Evolutionary conservation across 2,888 invertebrate species (phyloP).

Genomic region (Sesamia inferens): DNA sequence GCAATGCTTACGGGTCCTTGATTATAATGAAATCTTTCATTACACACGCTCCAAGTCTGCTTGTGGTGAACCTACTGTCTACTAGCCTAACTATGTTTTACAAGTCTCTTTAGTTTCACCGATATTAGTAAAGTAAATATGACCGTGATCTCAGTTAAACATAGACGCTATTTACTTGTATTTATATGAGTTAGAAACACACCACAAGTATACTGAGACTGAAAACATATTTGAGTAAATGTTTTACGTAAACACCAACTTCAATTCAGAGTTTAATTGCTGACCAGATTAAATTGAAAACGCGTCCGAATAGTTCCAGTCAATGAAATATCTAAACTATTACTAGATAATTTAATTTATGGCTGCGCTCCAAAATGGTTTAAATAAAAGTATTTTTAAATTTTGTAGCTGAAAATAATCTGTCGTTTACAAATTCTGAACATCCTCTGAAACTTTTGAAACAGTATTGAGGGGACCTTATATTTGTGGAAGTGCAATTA

Average conservation of each 20-base stretch:
- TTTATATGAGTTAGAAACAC: conserved; percentile 20
- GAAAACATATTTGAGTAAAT: conserved; percentile 20
- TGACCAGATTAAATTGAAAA: conserved; percentile 17
- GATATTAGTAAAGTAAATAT: conserved; percentile 50
- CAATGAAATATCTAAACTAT: background rate
- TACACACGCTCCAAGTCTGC: conserved; percentile 48
- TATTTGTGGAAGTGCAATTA: conserved; percentile 50
- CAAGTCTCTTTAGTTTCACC: conserved; percentile 49
- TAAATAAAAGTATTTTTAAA: too few species aligned
- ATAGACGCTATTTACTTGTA: conserved; percentile 20
- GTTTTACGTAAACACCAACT: conserved; percentile 23
- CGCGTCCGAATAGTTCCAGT: background rate
- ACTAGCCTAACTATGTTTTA: conserved; percentile 50
- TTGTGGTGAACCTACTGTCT: conserved; percentile 38
- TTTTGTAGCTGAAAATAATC: background rate
- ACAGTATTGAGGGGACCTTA: conserved; percentile 31
- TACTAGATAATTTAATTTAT: background rate
- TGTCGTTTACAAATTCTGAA: conserved; percentile 23
- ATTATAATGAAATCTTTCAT: conserved; percentile 76
- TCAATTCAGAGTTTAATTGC: conserved; percentile 17
- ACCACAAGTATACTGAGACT: conserved; percentile 6
- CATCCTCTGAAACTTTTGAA: conserved; percentile 14
- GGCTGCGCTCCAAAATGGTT: too few species aligned
- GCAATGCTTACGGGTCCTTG: conserved; percentile 71
- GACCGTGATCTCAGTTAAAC: conserved; percentile 34